A percentile compares a stretch with the other conserved stretches of the same genome.
These are phyloP conservation scores for Scaeva pyrastri DNA, from an alignment of 2,888 invertebrate genomes.

Conservation along the genomic window DNA sequence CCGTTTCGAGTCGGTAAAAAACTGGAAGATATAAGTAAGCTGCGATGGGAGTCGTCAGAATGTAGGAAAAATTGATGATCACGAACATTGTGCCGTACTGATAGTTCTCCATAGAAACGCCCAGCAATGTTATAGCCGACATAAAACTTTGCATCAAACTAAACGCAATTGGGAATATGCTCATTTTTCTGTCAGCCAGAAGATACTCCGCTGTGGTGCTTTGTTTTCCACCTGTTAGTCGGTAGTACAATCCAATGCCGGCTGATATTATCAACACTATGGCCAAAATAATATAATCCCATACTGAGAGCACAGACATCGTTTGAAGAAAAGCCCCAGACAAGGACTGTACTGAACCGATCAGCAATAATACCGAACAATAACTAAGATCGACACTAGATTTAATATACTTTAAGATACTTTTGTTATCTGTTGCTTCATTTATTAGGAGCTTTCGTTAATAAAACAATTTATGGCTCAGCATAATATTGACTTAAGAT, in stretches of 20 bases:
- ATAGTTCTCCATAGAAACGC: slow-evolving; percentile 94
- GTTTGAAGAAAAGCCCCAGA: neutral
- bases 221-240: slow-evolving; percentile 93
- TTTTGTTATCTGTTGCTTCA: too few species aligned
- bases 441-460: too few species aligned
- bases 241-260: slow-evolving; percentile 92
- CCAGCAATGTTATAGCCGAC: slow-evolving; percentile 95
- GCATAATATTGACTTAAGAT: too few species aligned
- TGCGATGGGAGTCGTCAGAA: slow-evolving; percentile 90
- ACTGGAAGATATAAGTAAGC: slow-evolving; percentile 92
- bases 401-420: neutral
- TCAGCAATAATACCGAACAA: neutral
- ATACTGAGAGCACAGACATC: slow-evolving; percentile 85
- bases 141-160: slow-evolving; percentile 97
- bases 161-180: slow-evolving; percentile 91
- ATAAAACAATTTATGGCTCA: too few species aligned
- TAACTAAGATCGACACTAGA: neutral
- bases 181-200: slow-evolving; percentile 92
- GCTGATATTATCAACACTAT: slow-evolving; percentile 89
- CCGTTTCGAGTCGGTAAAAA: slow-evolving; percentile 91
- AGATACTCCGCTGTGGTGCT: slow-evolving; percentile 94
- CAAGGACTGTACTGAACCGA: neutral
- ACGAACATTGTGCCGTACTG: slow-evolving; percentile 92
- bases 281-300: slow-evolving; percentile 91
- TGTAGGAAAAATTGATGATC: slow-evolving; percentile 90